A percentile compares a stretch with the other conserved stretches of the same genome.
phyloP scores from a whole-genome alignment of 2,797 vertebrate species.

The Neosalanx taihuensis region DNA sequence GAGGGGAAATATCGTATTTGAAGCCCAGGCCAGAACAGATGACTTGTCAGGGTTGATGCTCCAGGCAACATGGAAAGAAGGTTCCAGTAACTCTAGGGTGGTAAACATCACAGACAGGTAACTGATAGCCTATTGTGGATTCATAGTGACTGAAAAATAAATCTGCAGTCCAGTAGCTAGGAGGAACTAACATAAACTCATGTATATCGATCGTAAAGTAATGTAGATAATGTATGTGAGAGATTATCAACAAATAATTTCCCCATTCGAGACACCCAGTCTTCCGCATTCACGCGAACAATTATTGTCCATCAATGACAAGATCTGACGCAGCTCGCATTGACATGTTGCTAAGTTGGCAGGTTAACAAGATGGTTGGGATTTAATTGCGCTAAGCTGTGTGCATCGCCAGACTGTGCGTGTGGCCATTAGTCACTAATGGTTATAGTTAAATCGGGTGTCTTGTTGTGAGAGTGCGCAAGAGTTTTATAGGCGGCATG shows the following conservation, averaged over 20 bases:
- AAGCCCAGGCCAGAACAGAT: background rate
- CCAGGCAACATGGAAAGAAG: too few species aligned
- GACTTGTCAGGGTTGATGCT: too few species aligned
- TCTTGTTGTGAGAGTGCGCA: constrained; percentile 60
- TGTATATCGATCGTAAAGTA: background rate
- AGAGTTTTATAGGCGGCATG: constrained; percentile 65
- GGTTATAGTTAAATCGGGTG: constrained; percentile 55
- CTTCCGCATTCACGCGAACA: constrained; percentile 55
- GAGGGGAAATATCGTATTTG: background rate
- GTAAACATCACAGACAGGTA: constrained; percentile 65
- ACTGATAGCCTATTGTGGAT: constrained; percentile 25
- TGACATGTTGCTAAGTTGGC: constrained; percentile 8
- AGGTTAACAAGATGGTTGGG: constrained; percentile 44
- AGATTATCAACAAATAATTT: background rate
- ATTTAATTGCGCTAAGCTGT: constrained; percentile 43
- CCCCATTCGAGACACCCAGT: background rate
- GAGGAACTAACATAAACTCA: background rate
- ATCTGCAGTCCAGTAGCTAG: constrained; percentile 26
- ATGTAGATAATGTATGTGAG: background rate
- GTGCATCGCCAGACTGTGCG: constrained; percentile 41
- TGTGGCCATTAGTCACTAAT: constrained; percentile 55
- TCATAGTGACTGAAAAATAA: constrained; percentile 23
- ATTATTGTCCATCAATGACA: constrained; percentile 46
- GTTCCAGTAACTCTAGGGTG: constrained; percentile 34
- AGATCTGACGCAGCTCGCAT: constrained; percentile 32